Evolutionary conservation across 2,113 vertebrate species (phyloP).

Genomic region (Lagopus muta): DNA sequence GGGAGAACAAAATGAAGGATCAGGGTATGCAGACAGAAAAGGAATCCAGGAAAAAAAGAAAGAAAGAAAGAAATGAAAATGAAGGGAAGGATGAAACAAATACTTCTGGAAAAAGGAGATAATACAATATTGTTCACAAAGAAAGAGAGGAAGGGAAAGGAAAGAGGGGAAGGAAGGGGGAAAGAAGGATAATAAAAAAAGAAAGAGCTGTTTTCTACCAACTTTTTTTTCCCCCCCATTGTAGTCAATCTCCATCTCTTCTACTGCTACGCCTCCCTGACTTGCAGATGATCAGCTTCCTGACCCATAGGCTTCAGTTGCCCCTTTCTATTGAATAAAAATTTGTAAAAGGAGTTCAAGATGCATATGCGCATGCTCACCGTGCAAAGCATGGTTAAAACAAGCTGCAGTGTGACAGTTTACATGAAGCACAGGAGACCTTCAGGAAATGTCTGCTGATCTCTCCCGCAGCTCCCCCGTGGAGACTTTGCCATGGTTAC

Average conservation of each 20-base stretch:
- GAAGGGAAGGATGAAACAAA: background rate
- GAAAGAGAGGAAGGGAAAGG: background rate
- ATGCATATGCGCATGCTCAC: background rate
- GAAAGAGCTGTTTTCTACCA: background rate
- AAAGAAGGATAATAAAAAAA: too few species aligned
- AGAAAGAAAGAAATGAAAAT: background rate
- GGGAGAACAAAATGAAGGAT: background rate
- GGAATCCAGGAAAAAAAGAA: background rate
- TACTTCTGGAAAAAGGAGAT: background rate
- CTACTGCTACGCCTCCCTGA: background rate
- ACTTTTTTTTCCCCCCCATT: background rate
- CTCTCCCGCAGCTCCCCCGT: slow-evolving; percentile 18
- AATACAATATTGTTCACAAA: accelerated
- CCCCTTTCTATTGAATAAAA: background rate
- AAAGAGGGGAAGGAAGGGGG: background rate
- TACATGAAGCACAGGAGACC: background rate
- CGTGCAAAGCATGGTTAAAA: background rate
- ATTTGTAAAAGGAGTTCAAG: slow-evolving; percentile 9
- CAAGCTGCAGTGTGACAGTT: background rate
- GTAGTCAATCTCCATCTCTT: background rate
- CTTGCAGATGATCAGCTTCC: background rate
- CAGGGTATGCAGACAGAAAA: background rate
- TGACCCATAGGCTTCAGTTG: background rate
- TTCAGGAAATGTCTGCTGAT: slow-evolving; percentile 38
- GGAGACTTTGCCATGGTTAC: slow-evolving; percentile 60